Conservation (phyloP, 1,140 invertebrate genomes). For the Papilio xuthus region DNA sequence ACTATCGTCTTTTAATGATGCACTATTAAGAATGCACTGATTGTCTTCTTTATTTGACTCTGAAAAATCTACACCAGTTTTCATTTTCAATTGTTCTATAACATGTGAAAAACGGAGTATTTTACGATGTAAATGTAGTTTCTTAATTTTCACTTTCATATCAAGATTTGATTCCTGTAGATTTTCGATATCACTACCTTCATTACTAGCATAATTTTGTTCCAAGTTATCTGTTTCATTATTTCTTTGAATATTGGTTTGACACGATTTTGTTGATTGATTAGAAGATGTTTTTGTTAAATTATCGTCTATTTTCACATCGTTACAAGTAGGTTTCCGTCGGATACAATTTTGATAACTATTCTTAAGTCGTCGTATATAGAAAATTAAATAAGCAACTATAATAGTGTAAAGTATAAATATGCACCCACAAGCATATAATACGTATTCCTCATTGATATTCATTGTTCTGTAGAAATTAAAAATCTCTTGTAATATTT, state of each 20-base stretch:
- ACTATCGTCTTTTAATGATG: neutral
- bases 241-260: neutral
- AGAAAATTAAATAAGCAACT: neutral
- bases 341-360: neutral
- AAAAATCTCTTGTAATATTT: neutral
- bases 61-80: neutral
- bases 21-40: neutral
- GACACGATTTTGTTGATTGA: neutral
- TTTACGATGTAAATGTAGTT: neutral
- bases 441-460: neutral
- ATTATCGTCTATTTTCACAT: neutral
- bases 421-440: neutral
- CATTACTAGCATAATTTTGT: neutral
- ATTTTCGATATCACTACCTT: neutral
- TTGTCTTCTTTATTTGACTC: neutral
- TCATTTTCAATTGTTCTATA: slow-evolving; percentile 1
- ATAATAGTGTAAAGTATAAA: neutral
- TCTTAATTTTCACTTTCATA: neutral
- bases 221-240: neutral
- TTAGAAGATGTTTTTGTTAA: neutral
- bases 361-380: neutral
- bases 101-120: neutral
- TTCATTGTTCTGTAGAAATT: neutral
- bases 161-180: neutral
- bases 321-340: neutral